These are phyloP conservation scores for Sinonovacula constricta DNA, from an alignment of 1,140 invertebrate species.

Conservation along the genomic window DNA sequence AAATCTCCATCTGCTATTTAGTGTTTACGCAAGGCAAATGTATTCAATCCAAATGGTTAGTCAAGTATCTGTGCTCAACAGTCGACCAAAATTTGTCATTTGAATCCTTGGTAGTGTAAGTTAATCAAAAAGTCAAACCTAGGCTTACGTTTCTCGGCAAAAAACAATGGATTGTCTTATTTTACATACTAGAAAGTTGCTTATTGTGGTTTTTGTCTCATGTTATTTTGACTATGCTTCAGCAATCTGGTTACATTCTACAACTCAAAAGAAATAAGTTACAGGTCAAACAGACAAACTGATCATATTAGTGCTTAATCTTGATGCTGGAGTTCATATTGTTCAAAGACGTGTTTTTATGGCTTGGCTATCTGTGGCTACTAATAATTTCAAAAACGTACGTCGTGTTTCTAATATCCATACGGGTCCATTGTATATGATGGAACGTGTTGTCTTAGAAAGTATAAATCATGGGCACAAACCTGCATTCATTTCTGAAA, in stretches of 20 bases:
- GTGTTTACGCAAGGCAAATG: neutral
- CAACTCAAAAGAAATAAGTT: constrained; percentile 39
- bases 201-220: constrained; percentile 9
- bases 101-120: constrained; percentile 5
- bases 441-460: constrained; percentile 18
- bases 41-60: constrained; percentile 18
- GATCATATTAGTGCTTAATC: constrained; percentile 30
- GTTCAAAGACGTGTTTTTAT: constrained; percentile 12
- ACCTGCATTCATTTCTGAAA: neutral
- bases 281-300: constrained; percentile 43
- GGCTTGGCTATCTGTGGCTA: neutral
- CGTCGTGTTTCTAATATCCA: constrained; percentile 28
- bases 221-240: constrained; percentile 48
- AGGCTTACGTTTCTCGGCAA: constrained; percentile 23
- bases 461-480: neutral
- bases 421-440: constrained; percentile 2
- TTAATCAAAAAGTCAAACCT: constrained; percentile 32
- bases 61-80: constrained; percentile 29
- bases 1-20: neutral
- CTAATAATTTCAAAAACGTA: neutral
- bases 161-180: constrained; percentile 5
- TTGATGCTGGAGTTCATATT: constrained; percentile 17
- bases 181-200: constrained; percentile 10
- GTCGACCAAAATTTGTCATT: constrained; percentile 6
- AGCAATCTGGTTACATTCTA: constrained; percentile 12